Percentiles rank a stretch among this genome's conserved stretches.
Conservation (phyloP, 2,113 vertebrate genomes). For the Hyperoodon ampullatus region DNA sequence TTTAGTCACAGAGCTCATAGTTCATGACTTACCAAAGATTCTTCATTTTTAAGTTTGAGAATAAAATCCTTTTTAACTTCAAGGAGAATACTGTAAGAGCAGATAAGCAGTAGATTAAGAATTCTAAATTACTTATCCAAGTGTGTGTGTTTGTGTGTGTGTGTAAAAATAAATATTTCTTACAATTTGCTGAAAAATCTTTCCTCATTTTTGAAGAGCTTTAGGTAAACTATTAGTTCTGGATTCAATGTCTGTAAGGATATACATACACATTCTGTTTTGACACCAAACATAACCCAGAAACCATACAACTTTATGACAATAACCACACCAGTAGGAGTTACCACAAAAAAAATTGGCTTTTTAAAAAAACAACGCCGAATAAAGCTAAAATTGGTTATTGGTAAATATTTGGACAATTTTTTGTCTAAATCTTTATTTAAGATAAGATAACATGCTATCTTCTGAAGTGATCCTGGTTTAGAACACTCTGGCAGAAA, state of each 20-base stretch:
- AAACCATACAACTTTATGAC: neutral
- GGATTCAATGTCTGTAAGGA: neutral
- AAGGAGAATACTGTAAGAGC: neutral
- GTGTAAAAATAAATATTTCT: neutral
- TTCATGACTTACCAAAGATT: neutral
- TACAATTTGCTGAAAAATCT: constrained; percentile 14
- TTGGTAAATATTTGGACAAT: neutral
- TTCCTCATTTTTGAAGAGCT: neutral
- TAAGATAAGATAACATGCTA: neutral
- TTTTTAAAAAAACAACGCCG: neutral
- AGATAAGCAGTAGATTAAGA: neutral
- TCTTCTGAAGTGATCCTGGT: neutral
- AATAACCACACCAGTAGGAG: neutral
- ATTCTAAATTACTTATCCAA: constrained; percentile 13
- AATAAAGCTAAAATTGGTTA: neutral
- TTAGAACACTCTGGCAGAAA: constrained; percentile 5
- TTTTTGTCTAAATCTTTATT: neutral
- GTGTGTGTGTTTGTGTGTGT: neutral
- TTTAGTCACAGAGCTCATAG: neutral
- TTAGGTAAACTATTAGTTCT: neutral
- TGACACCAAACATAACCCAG: constrained; percentile 34
- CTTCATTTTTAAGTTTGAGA: constrained; percentile 5
- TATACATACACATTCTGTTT: neutral
- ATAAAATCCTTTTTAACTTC: constrained; percentile 27
- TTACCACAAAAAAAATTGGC: neutral